Conservation (phyloP, 2,888 invertebrate species). For the Tanytarsus gracilentus region DNA sequence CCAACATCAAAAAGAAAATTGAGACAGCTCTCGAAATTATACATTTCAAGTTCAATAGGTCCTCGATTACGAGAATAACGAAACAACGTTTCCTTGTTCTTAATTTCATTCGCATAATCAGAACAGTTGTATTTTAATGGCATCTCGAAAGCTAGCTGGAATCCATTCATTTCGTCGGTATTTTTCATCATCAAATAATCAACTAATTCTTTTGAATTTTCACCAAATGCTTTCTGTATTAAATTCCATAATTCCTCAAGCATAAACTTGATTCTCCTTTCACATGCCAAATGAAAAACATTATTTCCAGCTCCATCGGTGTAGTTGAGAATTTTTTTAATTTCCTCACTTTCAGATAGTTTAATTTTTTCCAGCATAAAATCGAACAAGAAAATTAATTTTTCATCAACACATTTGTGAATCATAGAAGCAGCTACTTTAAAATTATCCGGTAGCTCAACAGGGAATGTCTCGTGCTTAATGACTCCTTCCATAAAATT, state of each 20-base stretch:
- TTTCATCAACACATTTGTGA: neutral
- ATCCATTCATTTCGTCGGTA: neutral
- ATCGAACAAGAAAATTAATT: neutral
- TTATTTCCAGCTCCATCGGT: neutral
- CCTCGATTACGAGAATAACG: neutral
- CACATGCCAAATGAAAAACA: neutral
- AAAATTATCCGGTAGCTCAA: neutral
- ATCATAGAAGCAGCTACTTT: neutral
- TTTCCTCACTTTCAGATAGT: neutral
- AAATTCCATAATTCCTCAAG: neutral
- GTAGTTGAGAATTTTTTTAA: neutral
- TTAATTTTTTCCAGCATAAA: neutral
- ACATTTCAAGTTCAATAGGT: neutral
- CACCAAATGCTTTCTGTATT: neutral
- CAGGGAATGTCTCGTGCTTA: neutral
- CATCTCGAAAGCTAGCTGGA: neutral
- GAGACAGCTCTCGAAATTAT: neutral
- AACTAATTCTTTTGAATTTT: neutral
- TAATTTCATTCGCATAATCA: conserved; percentile 4
- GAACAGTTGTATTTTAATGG: neutral
- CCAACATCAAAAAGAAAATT: neutral
- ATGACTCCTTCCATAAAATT: neutral
- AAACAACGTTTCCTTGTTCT: neutral
- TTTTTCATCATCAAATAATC: neutral
- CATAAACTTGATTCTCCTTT: neutral